Evolutionary conservation across 2,797 vertebrate genomes (phyloP).

Genomic region (Aeoliscus strigatus): DNA sequence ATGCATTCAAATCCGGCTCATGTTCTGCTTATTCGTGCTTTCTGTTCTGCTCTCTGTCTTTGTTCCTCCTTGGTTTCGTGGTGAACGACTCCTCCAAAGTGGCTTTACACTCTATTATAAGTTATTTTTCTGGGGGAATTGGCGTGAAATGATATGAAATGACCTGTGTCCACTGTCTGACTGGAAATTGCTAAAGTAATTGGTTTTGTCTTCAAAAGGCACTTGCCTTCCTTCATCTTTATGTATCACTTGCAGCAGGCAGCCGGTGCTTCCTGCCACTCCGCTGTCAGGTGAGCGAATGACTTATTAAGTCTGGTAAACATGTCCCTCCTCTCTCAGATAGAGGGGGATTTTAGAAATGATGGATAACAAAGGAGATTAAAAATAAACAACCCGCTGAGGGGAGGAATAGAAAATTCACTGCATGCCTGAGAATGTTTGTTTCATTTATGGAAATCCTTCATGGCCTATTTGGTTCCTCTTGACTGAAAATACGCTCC

Average conservation of each 20-base stretch:
- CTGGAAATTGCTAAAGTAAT: constrained; percentile 48
- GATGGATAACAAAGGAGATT: constrained; percentile 58
- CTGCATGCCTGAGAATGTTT: constrained; percentile 29
- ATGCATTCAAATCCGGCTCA: no score
- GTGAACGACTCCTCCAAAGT: no score
- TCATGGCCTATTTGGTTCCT: constrained; percentile 32
- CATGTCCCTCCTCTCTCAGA: constrained; percentile 31
- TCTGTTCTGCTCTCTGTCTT: no score
- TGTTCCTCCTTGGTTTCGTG: no score
- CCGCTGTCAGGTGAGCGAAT: constrained; percentile 32
- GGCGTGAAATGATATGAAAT: constrained; percentile 42
- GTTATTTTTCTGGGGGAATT: constrained; percentile 33
- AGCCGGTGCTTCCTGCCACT: constrained; percentile 29
- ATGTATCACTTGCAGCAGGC: constrained; percentile 41
- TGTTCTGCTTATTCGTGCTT: no score
- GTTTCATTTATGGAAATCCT: constrained; percentile 54
- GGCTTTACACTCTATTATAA: no score
- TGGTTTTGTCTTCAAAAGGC: constrained; percentile 48
- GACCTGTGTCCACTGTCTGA: constrained; percentile 37
- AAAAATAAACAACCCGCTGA: constrained; percentile 64
- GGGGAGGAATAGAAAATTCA: constrained; percentile 30
- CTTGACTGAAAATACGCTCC: constrained; percentile 19
- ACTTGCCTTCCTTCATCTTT: constrained; percentile 35
- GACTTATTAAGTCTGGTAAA: constrained; percentile 54
- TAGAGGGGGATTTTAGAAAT: constrained; percentile 24